Evolutionary conservation across 2,888 invertebrate species (phyloP).

Genomic region (Andrena camellia): DNA sequence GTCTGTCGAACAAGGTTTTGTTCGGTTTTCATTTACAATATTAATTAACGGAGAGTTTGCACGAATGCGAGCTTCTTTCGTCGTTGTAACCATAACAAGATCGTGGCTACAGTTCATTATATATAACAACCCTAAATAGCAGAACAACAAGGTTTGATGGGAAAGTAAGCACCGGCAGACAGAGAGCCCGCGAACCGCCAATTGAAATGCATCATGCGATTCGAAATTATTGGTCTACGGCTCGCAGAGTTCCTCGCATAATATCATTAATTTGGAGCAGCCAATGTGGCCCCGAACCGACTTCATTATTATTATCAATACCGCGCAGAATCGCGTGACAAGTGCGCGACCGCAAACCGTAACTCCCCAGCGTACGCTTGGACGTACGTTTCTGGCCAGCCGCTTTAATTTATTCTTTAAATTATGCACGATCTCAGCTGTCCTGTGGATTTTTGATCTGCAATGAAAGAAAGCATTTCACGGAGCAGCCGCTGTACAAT

Average conservation of each 20-base stretch:
- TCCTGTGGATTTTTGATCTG: slow-evolving; percentile 65
- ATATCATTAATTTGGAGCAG: slow-evolving; percentile 79
- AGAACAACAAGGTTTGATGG: slow-evolving; percentile 47
- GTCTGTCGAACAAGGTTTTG: not conserved
- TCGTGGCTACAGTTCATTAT: not conserved
- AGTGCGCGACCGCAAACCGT: slow-evolving; percentile 75
- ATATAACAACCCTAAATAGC: slow-evolving; percentile 26
- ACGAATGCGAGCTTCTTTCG: not conserved
- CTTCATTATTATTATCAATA: slow-evolving; percentile 81
- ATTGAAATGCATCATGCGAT: slow-evolving; percentile 68
- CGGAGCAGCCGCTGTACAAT: slow-evolving; percentile 35
- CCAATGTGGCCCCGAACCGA: slow-evolving; percentile 71
- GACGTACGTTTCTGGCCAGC: slow-evolving; percentile 47
- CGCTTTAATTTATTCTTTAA: slow-evolving; percentile 66
- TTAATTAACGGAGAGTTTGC: not conserved
- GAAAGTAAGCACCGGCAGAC: slow-evolving; percentile 68
- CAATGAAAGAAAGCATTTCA: slow-evolving; percentile 36
- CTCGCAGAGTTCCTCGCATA: slow-evolving; percentile 65
- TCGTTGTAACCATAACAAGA: not conserved
- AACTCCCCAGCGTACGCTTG: slow-evolving; percentile 63
- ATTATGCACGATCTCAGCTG: slow-evolving; percentile 62
- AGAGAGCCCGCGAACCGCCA: slow-evolving; percentile 55
- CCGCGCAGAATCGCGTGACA: slow-evolving; percentile 83
- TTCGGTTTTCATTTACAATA: not conserved
- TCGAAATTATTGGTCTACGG: slow-evolving; percentile 76